Percentiles rank a stretch among this genome's conserved stretches.
These are phyloP conservation scores for Eremobia ochroleuca DNA, from an alignment of 2,888 invertebrate species.

Conservation along the genomic window DNA sequence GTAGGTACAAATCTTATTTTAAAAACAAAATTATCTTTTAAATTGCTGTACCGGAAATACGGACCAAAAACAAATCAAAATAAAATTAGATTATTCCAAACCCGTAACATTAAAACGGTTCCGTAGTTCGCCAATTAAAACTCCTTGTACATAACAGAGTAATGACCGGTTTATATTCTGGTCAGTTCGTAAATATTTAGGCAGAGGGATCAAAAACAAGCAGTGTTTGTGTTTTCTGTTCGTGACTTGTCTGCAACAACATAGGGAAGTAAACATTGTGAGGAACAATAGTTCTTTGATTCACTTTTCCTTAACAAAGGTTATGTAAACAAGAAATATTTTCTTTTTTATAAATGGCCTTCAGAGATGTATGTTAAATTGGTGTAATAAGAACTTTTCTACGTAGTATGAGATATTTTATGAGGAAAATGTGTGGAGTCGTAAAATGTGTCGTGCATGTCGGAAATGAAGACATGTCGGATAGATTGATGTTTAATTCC, in stretches of 20 bases:
- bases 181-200: conserved; percentile 60
- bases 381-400: neutral
- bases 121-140: conserved; percentile 55
- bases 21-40: too few relatives aligned
- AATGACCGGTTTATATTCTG: conserved; percentile 61
- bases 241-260: conserved; percentile 49
- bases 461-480: neutral
- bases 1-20: too few relatives aligned
- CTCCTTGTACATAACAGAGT: conserved; percentile 43
- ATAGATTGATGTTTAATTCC: neutral
- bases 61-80: conserved; percentile 9
- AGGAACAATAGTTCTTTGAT: conserved; percentile 39
- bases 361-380: conserved; percentile 19
- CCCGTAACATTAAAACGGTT: conserved; percentile 38
- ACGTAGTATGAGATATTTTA: neutral
- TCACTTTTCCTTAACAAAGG: conserved; percentile 16
- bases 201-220: conserved; percentile 39
- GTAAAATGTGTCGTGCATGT: neutral
- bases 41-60: neutral
- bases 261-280: conserved; percentile 41
- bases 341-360: conserved; percentile 9
- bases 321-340: conserved; percentile 24
- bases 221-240: conserved; percentile 44
- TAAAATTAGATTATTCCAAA: conserved; percentile 24
- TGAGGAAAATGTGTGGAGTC: neutral